Percentiles rank a stretch among this genome's conserved stretches.
Conservation (phyloP, 1,140 invertebrate species). For the Musca domestica region DNA sequence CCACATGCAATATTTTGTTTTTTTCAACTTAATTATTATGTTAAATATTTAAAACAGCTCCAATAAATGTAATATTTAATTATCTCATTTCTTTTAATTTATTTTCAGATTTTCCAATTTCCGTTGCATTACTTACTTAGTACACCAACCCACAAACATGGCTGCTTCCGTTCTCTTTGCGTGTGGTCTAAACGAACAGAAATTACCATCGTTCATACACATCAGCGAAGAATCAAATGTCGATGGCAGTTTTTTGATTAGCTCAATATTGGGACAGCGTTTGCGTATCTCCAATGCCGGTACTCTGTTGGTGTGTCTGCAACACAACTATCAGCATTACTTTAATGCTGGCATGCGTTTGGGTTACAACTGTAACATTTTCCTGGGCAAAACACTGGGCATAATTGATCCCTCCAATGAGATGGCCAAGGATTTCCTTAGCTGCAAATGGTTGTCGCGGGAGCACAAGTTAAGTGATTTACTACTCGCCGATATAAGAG, state of each 20-base stretch:
- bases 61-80: constrained; percentile 1
- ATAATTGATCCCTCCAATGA: constrained; percentile 61
- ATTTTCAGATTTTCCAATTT: neutral
- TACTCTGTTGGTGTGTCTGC: constrained; percentile 65
- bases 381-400: constrained; percentile 57
- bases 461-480: constrained; percentile 40
- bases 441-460: constrained; percentile 37
- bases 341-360: constrained; percentile 70
- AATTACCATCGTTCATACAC: constrained; percentile 60
- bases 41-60: no score
- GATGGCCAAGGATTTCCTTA: constrained; percentile 46
- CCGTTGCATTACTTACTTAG: neutral
- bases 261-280: constrained; percentile 61
- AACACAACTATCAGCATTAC: constrained; percentile 70
- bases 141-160: constrained; percentile 50
- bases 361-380: constrained; percentile 66
- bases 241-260: constrained; percentile 69
- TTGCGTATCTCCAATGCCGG: constrained; percentile 58
- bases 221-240: constrained; percentile 67
- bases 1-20: constrained; percentile 46
- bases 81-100: neutral
- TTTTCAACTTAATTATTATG: no score
- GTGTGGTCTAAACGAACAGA: constrained; percentile 62
- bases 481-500: constrained; percentile 40
- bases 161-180: constrained; percentile 58